These are phyloP conservation scores for Brachionus calyciflorus DNA, from an alignment of 1,140 invertebrate species.

Conservation along the genomic window DNA sequence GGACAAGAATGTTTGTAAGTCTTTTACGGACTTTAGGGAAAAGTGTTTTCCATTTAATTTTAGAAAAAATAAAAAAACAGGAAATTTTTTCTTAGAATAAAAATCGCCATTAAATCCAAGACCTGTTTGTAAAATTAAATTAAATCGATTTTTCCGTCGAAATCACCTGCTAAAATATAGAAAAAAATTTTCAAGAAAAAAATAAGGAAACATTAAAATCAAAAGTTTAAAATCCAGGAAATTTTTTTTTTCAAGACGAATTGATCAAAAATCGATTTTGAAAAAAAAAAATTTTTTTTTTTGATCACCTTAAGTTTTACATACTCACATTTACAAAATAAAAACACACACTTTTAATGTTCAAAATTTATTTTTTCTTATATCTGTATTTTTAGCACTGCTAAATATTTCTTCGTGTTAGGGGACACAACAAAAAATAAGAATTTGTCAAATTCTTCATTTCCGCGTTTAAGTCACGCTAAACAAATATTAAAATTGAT, in stretches of 20 bases:
- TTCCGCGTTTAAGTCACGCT: conserved; percentile 32
- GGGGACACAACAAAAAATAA: neutral
- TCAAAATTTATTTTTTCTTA: too few relatives aligned
- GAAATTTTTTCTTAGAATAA: too few relatives aligned
- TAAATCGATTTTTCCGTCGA: neutral
- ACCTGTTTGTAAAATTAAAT: conserved; percentile 8
- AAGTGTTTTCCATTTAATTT: too few relatives aligned
- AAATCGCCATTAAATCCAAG: too few relatives aligned
- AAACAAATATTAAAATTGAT: conserved; percentile 29
- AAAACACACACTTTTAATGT: conserved; percentile 27
- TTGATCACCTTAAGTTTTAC: conserved; percentile 17
- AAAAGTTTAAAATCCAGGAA: too few relatives aligned
- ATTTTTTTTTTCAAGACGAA: too few relatives aligned
- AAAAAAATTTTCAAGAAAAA: too few relatives aligned
- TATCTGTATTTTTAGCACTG: too few relatives aligned
- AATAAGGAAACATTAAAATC: too few relatives aligned
- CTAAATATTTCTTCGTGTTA: too few relatives aligned
- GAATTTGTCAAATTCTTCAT: conserved; percentile 24
- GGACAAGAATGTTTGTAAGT: neutral
- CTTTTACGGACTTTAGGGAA: neutral
- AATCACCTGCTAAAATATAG: conserved; percentile 6
- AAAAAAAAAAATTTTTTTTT: neutral
- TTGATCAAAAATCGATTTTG: conserved; percentile 14
- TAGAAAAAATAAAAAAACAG: too few relatives aligned
- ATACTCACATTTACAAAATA: conserved; percentile 12